Evolutionary conservation across 2,888 invertebrate genomes (phyloP), one percentile per base, ranked within the genome.

Genomic region (Hirtodrosophila confusa): DNA sequence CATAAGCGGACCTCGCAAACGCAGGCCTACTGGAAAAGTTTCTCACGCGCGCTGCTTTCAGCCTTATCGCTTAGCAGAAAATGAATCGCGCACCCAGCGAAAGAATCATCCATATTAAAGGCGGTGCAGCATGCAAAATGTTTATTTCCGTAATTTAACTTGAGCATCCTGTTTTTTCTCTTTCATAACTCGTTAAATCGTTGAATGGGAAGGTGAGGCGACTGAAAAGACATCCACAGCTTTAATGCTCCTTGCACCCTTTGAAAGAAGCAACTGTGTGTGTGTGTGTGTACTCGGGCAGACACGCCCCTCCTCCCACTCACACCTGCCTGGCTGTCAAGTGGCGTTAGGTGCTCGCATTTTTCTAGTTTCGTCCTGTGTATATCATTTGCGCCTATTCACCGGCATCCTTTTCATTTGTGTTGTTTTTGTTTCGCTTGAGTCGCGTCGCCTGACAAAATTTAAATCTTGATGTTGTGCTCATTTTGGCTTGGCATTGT

Each of bases 121-220:
- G 49, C 71, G 66, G 57, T 80, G 80, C 82, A 80, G 75, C 78
- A 68, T 70, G 70, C 62, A 68, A 75, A 80, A 75, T 76, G 67
- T 72, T 68, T 75, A 73, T 86, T 88, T 88, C 72, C 83, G 63
- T 75, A 65, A 82, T 75, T 75, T 82, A 66, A 83, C 73, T 86
- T 66, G 60, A 71, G 69, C 72, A 54, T 47, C 61, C 12, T 31
- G 9, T n/a, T 27, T 55, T 55, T 55, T 66, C 47, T 55, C 66
- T 54, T 31, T 23, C 40, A 33, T 33, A 45, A 58, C 54, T 55
- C 33, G 50, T 63, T 60, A 76, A 79, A 79, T 56, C 75, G 69
- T 61, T 69, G 49, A 70, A 69, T 57, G 40, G 11, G 35, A 62
- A 40, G 36, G 11, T 31, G 39, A 36, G 24, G 58, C 24, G 29